phyloP scores from a whole-genome alignment of 2,113 vertebrate species.

The Thymallus thymallus region DNA sequence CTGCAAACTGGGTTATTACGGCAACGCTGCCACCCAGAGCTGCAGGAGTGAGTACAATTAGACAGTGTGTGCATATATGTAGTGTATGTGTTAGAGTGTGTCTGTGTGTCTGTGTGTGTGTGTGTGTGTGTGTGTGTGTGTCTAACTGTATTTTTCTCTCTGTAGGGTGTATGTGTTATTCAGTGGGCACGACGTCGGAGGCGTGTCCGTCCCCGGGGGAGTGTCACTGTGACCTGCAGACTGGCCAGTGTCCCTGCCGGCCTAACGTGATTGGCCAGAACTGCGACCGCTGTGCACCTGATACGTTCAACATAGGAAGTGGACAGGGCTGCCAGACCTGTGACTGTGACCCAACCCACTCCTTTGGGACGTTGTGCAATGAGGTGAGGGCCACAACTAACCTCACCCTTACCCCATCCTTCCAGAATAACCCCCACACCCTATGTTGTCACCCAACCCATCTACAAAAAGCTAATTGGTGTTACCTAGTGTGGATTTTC shows the following conservation, averaged over 20 bases:
- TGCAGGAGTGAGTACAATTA: constrained; percentile 85
- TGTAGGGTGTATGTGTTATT: constrained; percentile 84
- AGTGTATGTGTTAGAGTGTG: too few relatives aligned
- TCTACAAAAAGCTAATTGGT: background rate
- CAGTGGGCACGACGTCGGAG: constrained; percentile 73
- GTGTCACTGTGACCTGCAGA: constrained; percentile 81
- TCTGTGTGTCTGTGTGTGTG: too few relatives aligned
- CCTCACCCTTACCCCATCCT: background rate
- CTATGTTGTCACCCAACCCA: background rate
- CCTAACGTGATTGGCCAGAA: constrained; percentile 85
- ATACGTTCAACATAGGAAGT: constrained; percentile 86
- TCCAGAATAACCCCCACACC: background rate
- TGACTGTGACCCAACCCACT: constrained; percentile 77
- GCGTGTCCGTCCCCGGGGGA: constrained; percentile 70
- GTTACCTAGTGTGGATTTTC: too few relatives aligned
- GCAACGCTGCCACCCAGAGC: constrained; percentile 83
- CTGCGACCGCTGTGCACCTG: constrained; percentile 84
- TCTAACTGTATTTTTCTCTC: constrained; percentile 3
- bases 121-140: background rate
- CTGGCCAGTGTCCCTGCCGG: constrained; percentile 86
- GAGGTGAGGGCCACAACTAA: constrained; percentile 71
- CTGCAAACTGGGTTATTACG: constrained; percentile 87
- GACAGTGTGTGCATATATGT: background rate
- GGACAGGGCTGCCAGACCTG: constrained; percentile 83
- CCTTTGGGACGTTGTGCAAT: constrained; percentile 80